A percentile compares a stretch with the other conserved stretches of the same genome.
Evolutionary conservation across 2,113 vertebrate species (phyloP).

Genomic region (Cheirogaleus medius): DNA sequence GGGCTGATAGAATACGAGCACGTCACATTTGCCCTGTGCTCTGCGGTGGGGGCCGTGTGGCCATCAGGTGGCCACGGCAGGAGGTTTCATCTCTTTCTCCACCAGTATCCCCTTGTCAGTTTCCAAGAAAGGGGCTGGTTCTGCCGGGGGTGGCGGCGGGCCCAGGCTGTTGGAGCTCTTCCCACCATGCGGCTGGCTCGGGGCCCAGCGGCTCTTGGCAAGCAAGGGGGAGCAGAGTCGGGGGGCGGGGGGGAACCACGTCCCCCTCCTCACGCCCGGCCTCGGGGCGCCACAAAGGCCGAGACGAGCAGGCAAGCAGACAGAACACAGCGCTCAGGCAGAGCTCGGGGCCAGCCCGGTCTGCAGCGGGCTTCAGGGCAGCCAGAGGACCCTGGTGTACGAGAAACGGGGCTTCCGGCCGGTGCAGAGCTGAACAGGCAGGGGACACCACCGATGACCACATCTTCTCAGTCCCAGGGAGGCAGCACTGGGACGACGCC

Average conservation of each 20-base stretch:
- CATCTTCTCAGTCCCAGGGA: too few species aligned
- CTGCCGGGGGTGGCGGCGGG: not conserved
- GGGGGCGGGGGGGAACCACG: accelerated
- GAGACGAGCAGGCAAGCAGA: not conserved
- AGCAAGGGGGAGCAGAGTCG: not conserved
- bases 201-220: not conserved
- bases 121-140: not conserved
- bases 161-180: not conserved
- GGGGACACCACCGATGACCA: not conserved
- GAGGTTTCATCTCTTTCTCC: not conserved
- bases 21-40: not conserved
- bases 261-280: not conserved
- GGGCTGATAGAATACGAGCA: not conserved
- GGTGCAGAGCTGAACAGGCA: accelerated
- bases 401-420: not conserved
- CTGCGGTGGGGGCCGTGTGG: not conserved
- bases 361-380: accelerated
- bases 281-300: not conserved
- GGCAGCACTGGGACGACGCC: not conserved
- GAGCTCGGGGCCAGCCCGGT: accelerated
- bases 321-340: not conserved
- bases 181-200: not conserved
- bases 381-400: accelerated
- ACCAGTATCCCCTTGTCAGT: not conserved
- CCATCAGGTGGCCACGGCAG: too few species aligned